Percentiles rank a stretch among this genome's conserved stretches.
Conservation (phyloP, 2,113 vertebrate species). For the Stictonetta naevosa region DNA sequence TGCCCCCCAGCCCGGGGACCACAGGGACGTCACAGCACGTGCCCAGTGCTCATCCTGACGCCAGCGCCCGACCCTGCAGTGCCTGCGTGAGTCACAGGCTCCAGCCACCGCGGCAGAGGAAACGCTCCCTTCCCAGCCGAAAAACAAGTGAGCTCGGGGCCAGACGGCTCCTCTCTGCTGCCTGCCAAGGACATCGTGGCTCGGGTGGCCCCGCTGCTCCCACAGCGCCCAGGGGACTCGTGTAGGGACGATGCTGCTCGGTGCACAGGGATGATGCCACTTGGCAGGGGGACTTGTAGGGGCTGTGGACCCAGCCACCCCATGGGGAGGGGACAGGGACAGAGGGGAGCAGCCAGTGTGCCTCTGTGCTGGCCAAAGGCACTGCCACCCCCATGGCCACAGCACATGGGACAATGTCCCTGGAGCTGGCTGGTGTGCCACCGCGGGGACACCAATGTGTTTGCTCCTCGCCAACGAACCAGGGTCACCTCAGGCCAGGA, state of each 20-base stretch:
- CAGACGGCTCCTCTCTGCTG: not conserved
- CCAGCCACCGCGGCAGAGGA: not conserved
- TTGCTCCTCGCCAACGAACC: not conserved
- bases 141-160: not conserved
- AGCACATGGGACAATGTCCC: not conserved
- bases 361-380: not conserved
- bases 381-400: accelerated
- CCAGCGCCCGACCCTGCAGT: accelerated
- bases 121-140: accelerated
- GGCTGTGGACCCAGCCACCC: not conserved
- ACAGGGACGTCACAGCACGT: accelerated
- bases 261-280: not conserved
- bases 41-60: accelerated
- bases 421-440: not conserved
- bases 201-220: accelerated
- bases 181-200: not conserved
- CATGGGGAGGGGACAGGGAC: not conserved
- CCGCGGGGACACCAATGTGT: accelerated
- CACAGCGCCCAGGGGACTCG: accelerated
- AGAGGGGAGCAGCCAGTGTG: not conserved
- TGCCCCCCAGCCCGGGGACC: not conserved
- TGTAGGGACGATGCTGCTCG: accelerated
- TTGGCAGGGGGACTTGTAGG: accelerated
- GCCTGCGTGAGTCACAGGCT: not conserved
- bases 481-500: not conserved